Evolutionary conservation across 2,113 vertebrate genomes (phyloP), one percentile per base, ranked within the genome.

Genomic region (Chrysemys picta): DNA sequence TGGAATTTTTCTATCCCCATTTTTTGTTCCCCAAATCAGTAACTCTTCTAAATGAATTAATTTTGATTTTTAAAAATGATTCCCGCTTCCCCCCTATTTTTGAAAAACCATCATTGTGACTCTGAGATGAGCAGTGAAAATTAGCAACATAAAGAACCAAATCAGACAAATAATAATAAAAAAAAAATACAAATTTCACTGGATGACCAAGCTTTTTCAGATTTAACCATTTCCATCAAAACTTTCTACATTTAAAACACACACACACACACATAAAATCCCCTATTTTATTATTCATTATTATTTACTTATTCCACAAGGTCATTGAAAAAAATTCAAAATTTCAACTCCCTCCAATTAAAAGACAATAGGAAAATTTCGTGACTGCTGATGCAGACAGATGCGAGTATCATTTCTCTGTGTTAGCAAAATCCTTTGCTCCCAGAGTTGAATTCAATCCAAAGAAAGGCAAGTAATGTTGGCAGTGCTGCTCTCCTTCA

Each of bases 161-260:
- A 10, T 8, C 11, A 75, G 78, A 75, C 12, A 79, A 86, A 87
- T 72, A 78, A 50, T 80, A 62, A 6, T 49, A 42, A 81, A 54
- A 31, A 54, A 31, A 5, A 84, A 89, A 25, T 3, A 17, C 25
- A 16, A 3, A 27, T 80, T 59, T 62, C 21, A 81, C 80, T 49
- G 27, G 59, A 13, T 31, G 57, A 21, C 54, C n/a, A 29, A 38
- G 52, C 65, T 83, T 42, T 0, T 0, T 27, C 29, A 52, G 31
- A 57, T 25, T 8, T 27, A 85, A 88, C 65, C 3, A 29, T 76
- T 91, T 82, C 56, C 52, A 84, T 6, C 31, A 82, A 87, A 86
- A 25, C 10, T 76, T 27, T 76, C 21, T 76, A 27, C 10, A 6
- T 76, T 45, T 76, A 22, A 75, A 42, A 25, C 21, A n/a, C n/a